These are phyloP conservation scores for Mola mola DNA, from an alignment of 2,113 vertebrate genomes.

Conservation along the genomic window DNA sequence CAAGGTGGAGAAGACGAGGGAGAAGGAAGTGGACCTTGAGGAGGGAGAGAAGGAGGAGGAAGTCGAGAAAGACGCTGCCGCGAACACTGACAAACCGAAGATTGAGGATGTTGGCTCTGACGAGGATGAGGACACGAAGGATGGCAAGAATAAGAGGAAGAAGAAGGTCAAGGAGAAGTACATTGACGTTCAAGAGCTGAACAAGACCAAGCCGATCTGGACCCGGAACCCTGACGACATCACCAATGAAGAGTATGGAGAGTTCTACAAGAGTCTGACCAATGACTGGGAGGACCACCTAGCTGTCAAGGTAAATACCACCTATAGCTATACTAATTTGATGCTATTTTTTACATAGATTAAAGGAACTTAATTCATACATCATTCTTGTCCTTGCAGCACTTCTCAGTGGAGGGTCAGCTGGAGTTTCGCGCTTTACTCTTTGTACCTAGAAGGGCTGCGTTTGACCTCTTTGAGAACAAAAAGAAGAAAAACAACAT, in stretches of 20 bases:
- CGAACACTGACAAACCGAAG: constrained; percentile 81
- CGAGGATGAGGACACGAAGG: constrained; percentile 81
- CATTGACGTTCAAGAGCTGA: constrained; percentile 84
- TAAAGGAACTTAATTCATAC: not conserved
- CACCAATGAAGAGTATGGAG: constrained; percentile 94
- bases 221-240: constrained; percentile 97
- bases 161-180: constrained; percentile 88
- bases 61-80: constrained; percentile 63
- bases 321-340: too few species aligned
- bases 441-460: constrained; percentile 92
- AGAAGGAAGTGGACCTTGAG: constrained; percentile 86
- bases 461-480: constrained; percentile 96
- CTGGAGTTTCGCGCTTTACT: constrained; percentile 94
- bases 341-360: not conserved
- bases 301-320: constrained; percentile 85
- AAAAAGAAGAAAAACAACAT: constrained; percentile 97
- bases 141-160: constrained; percentile 84
- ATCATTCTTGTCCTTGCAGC: constrained; percentile 75
- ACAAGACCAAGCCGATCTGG: constrained; percentile 91
- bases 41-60: constrained; percentile 85
- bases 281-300: constrained; percentile 88
- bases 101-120: constrained; percentile 86
- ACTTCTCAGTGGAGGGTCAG: constrained; percentile 97
- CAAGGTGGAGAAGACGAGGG: constrained; percentile 92
- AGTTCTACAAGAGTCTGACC: constrained; percentile 97